A percentile compares a stretch with the other conserved stretches of the same genome.
Evolutionary conservation across 1,140 invertebrate species (phyloP).

Genomic region (Drosophila virilis): DNA sequence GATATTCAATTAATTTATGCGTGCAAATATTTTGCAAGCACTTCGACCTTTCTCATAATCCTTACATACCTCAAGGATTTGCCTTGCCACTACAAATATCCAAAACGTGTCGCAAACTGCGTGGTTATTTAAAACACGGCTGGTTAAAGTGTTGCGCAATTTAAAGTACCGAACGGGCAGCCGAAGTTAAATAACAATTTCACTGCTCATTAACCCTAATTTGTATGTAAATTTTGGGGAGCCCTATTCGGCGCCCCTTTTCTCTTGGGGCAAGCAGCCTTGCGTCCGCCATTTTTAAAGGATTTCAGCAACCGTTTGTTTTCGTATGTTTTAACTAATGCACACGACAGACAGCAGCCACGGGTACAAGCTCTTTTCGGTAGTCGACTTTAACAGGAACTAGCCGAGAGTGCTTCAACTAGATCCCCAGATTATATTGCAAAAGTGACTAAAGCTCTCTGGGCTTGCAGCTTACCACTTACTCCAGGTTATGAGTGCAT

Average conservation of each 20-base stretch:
- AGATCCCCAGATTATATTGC: constrained; percentile 1
- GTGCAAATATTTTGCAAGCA: constrained; percentile 11
- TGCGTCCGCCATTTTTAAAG: constrained; percentile 56
- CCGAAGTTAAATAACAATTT: constrained; percentile 82
- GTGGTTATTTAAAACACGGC: constrained; percentile 50
- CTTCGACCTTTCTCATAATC: constrained; percentile 2
- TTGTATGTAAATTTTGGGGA: constrained; percentile 78
- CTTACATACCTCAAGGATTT: constrained; percentile 20
- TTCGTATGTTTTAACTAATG: constrained; percentile 35
- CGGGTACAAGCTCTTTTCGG: not conserved
- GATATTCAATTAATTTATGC: constrained; percentile 67
- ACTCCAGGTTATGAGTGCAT: not conserved
- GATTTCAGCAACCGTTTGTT: constrained; percentile 46
- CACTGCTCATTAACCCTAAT: constrained; percentile 83
- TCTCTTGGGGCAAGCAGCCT: constrained; percentile 17
- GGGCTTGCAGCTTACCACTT: not conserved
- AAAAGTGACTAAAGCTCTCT: not conserved
- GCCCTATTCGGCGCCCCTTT: constrained; percentile 47
- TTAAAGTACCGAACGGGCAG: constrained; percentile 77
- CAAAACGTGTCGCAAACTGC: constrained; percentile 75
- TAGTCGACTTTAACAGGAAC: constrained; percentile 1
- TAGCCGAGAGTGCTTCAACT: not conserved
- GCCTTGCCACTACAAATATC: constrained; percentile 50
- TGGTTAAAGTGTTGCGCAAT: constrained; percentile 55
- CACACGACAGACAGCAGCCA: constrained; percentile 13